Evolutionary conservation across 2,797 vertebrate genomes (phyloP).

Genomic region (Catharus ustulatus): DNA sequence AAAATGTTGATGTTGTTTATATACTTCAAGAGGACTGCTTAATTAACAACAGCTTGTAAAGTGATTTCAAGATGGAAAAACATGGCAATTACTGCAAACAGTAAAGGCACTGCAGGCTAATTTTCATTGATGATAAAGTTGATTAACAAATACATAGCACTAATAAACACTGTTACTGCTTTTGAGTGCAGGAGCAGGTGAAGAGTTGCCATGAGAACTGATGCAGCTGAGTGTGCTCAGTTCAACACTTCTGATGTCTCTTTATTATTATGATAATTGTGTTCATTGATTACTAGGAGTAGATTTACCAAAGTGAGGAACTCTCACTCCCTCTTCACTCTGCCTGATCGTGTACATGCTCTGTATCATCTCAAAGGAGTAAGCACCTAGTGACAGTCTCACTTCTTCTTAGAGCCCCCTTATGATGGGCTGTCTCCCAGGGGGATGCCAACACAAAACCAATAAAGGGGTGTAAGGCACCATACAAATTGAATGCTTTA

Average conservation of each 20-base stretch:
- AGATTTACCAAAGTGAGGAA: not conserved
- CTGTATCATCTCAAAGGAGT: not conserved
- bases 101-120: slow-evolving; percentile 26
- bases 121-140: slow-evolving; percentile 52
- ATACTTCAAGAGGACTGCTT: slow-evolving; percentile 18
- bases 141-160: slow-evolving; percentile 54
- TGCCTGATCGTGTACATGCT: not conserved
- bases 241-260: not conserved
- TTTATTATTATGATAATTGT: slow-evolving; percentile 14
- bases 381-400: not conserved
- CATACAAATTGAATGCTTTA: not conserved
- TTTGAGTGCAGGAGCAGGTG: slow-evolving; percentile 27
- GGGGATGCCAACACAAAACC: not conserved
- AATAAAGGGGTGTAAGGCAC: not conserved
- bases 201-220: slow-evolving; percentile 52
- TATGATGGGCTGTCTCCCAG: not conserved
- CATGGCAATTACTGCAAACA: slow-evolving; percentile 42
- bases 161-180: slow-evolving; percentile 27
- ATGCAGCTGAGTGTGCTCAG: not conserved
- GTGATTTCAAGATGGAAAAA: slow-evolving; percentile 50
- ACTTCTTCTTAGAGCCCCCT: not conserved
- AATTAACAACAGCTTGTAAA: slow-evolving; percentile 53
- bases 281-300: slow-evolving; percentile 5
- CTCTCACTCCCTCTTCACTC: not conserved
- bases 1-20: slow-evolving; percentile 27